These are phyloP conservation scores for Liopterus haemorrhoidalis DNA, from an alignment of 2,888 invertebrate species.

Conservation along the genomic window DNA sequence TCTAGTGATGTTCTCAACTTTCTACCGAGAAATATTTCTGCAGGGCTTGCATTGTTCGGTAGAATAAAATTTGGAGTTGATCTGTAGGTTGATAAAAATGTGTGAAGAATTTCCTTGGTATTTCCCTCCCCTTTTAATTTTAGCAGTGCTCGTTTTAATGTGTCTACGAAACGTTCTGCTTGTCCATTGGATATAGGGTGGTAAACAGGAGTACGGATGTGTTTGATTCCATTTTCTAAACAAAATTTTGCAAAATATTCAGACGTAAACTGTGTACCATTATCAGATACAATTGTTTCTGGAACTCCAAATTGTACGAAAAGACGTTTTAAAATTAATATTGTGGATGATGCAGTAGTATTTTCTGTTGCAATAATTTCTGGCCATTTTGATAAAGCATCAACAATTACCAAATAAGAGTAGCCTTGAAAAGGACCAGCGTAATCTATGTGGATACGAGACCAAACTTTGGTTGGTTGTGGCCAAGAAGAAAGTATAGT, in stretches of 20 bases:
- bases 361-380: constrained; percentile 33
- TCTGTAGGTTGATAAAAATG: too few species aligned
- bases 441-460: constrained; percentile 42
- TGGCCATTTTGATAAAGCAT: constrained; percentile 42
- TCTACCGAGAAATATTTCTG: too few species aligned
- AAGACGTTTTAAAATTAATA: constrained; percentile 19
- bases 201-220: constrained; percentile 25
- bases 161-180: constrained; percentile 26
- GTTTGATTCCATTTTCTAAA: constrained; percentile 24
- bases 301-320: constrained; percentile 28
- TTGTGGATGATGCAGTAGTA: constrained; percentile 20
- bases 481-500: constrained; percentile 28
- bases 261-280: constrained; percentile 29
- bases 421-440: constrained; percentile 38
- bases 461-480: constrained; percentile 34
- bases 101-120: too few species aligned
- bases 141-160: constrained; percentile 7
- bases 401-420: constrained; percentile 39
- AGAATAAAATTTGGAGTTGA: too few species aligned
- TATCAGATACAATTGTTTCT: constrained; percentile 28
- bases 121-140: too few species aligned
- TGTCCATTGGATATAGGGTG: constrained; percentile 31
- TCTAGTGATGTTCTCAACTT: too few species aligned
- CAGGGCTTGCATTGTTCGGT: too few species aligned
- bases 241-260: constrained; percentile 28